These are phyloP conservation scores for Willisornis vidua DNA, from an alignment of 2,113 vertebrate species.

Conservation along the genomic window DNA sequence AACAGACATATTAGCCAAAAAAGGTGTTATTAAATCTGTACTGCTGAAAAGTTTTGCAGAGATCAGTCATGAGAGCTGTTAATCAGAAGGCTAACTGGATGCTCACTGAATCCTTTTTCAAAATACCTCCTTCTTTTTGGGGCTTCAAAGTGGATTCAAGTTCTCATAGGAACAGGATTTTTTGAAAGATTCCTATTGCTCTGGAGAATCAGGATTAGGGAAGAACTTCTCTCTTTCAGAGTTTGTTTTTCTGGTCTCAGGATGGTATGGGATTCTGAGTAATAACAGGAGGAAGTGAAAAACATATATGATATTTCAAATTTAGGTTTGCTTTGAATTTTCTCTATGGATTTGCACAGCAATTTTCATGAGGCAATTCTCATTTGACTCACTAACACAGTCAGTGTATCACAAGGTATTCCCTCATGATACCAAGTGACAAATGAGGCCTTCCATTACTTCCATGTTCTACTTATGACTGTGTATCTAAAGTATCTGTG, in stretches of 20 bases:
- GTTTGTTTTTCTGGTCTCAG: background rate
- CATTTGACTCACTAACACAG: background rate
- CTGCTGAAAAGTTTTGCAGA: background rate
- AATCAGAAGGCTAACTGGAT: background rate
- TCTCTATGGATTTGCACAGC: background rate
- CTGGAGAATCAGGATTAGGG: background rate
- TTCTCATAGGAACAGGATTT: background rate
- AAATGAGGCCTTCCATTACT: background rate
- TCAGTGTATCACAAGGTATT: background rate
- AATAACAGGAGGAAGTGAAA: background rate
- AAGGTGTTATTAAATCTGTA: background rate
- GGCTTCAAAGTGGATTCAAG: background rate
- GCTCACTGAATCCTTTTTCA: fast-evolving
- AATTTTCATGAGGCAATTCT: background rate
- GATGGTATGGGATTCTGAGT: background rate
- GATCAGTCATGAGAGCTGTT: background rate
- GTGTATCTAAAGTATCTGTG: background rate
- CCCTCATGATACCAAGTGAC: background rate
- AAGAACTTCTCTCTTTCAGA: background rate
- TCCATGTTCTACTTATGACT: background rate
- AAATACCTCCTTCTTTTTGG: background rate
- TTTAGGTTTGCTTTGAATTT: background rate
- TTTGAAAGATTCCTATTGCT: background rate
- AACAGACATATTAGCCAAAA: background rate
- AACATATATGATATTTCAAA: background rate